Evolutionary conservation across 1,140 invertebrate genomes (phyloP).

Genomic region (Platyura marginata): DNA sequence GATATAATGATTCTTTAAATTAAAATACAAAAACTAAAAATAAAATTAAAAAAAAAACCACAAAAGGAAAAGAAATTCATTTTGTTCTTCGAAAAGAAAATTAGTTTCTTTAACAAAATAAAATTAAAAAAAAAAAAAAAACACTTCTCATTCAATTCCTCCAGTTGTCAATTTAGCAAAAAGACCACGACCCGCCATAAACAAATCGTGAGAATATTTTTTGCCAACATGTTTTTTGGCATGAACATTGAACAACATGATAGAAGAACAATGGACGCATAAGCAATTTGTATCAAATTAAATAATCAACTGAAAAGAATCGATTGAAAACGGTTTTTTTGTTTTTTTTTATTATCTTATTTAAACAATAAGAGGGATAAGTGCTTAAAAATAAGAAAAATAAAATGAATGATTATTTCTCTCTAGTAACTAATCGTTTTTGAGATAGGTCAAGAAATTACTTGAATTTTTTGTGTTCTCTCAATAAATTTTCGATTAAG

Average conservation of each 20-base stretch:
- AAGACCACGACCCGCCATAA: not conserved
- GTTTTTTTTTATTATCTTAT: no score
- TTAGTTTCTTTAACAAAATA: not conserved
- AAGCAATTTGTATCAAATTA: not conserved
- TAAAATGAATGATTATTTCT: no score
- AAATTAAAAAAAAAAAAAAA: no score
- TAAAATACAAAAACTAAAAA: not conserved
- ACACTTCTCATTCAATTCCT: not conserved
- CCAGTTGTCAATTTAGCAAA: not conserved
- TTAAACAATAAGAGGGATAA: no score
- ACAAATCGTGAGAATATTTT: not conserved
- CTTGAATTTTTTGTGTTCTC: no score
- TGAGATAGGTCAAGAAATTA: no score
- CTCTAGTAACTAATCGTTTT: no score
- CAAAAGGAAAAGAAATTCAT: not conserved
- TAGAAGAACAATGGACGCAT: not conserved
- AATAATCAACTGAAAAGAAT: not conserved
- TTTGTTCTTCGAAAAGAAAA: no score
- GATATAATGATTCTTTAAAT: not conserved
- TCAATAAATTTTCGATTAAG: no score
- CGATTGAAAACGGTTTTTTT: not conserved
- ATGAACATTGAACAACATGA: not conserved
- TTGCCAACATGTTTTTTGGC: not conserved
- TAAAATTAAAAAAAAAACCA: not conserved
- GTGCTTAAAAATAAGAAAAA: no score